Evolutionary conservation across 2,888 invertebrate genomes (phyloP), one percentile per base, ranked within the genome.

Genomic region (Lasioglossum figueresi): DNA sequence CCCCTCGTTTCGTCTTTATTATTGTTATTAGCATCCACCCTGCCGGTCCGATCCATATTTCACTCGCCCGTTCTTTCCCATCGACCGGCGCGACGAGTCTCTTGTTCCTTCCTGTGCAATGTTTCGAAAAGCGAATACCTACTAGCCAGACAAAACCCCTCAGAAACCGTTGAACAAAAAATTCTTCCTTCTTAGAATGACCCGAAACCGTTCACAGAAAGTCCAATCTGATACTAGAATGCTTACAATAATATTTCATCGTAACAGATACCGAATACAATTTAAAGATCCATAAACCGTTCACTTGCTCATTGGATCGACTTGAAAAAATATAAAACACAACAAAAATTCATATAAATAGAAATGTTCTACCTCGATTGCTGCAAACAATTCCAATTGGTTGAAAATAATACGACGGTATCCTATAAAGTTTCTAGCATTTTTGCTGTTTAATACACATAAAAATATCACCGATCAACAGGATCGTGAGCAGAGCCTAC

Each of bases 1-100:
- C 86, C 70, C 82, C 88, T 87, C 88, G 88, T 90, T 91, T 87
- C 88, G 79, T 82, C 86, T 89, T 91, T 86, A 89, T 91, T 90
- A 88, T 86, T 87, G 88, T 86, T 90, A 90, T 90, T 90, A 90
- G 88, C 88, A 88, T 79, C 89, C 85, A 84, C 76, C 79, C 78
- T 31, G 48, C 37, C 76, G n/a, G 27, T 71, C 48, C 80, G 80
- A 56, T 52, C 84, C 85, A 88, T 90, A 87, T 90, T 88, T 89
- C 72, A 88, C 31, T 71, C 72, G 56, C n/a, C 45, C 56, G 31
- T 40, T 76, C 52, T 43, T 76, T 52, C 79, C n/a, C 48, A n/a
- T 40, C 52, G 23, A 37, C 14, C 31, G n/a, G 16, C 34, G 48
- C 27, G n/a, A 2, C 45, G 48, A 16, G n/a, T 16, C 1, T 37